Evolutionary conservation across 2,797 vertebrate species (phyloP), one percentile per base, ranked within the genome.

Genomic region (Perodicticus potto): DNA sequence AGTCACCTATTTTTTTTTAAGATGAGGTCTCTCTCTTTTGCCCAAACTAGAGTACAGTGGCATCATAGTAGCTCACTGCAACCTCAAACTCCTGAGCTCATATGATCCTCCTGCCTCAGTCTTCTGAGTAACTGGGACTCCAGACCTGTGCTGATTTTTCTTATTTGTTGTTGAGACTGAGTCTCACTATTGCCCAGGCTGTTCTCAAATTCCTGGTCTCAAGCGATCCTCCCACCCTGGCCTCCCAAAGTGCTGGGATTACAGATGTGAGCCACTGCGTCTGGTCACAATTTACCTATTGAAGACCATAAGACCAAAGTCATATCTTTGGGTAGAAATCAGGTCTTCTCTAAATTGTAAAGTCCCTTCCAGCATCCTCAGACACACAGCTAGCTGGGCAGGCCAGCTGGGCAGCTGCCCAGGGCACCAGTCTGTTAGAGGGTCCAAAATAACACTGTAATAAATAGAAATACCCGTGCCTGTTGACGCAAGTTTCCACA

Each of bases 401-500:
- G 67, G 72, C 84, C 91, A 93, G 27, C 82, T 94, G 78, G 94
- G 91, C 86, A 73, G 65, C 61, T 19, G 4, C 92, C 96, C 86
- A 69, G 86, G 85, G 76, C 45, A 93, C 86, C 74, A 93, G 85
- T 89, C 90, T 93, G 78, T 94, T 86, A 91, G 59, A 96, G 90
- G 95, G 91, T 97, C 96, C 83, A 96, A 97, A 97, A 97, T 97
- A 96, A 89, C 86, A 1, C 91, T 95, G 95, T 70, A 96, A 97
- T 96, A 97, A 97, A 97, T 97, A 97, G 96, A 97, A 97, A 97
- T 92, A 78, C 76, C 89, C 88, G 80, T 72, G 93, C 88, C 43
- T 32, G 94, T 97, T 97, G 96, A 96, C 69, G 83, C 87, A 96
- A 96, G 93, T 97, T 97, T 97, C 96, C 97, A 97, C 95, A 96